Base-by-base conservation (phyloP, 2,113 vertebrate species). In the Ornithorhynchus anatinus region DNA sequence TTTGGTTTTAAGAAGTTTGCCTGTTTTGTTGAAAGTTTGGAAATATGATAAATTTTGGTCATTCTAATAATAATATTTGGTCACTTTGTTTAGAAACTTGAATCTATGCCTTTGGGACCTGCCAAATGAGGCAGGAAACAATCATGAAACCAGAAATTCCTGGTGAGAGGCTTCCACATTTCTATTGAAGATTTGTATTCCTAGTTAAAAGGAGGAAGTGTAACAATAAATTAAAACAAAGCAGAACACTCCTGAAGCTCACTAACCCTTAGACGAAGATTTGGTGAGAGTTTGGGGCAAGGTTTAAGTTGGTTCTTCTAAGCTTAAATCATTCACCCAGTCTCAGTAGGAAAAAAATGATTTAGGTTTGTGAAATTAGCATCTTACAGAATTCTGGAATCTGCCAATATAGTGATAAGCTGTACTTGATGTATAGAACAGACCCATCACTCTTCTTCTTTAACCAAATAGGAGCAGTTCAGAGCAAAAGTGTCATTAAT, bases 61-160 rank as follows among this genome's bases (percentile, higher is more conserved):
- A n/a, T n/a, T n/a, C n/a, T n/a, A 64, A 20, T 25, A 72, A 48
- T 69, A 32, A 75, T 36, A 66, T 27, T 51, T 43, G 63, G 22
- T 8, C 27, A 37, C 56, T 75, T 50, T 61, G 25, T 65, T 78
- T 38, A 54, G 14, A 37, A 75, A 69, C 80, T 72, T 39, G n/a
- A n/a, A n/a, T n/a, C n/a, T n/a, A 62, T 23, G 61, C 38, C 7
- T 8, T 38, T n/a, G 19, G 38, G 39, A 75, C 25, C 25, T 23
- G 12, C 44, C 22, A 47, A 47, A 27, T 16, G 65, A 43, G 29
- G 43, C 50, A 69, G 58, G 68, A 61, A 53, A 47, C n/a, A 47
- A 42, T 66, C 20, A 17, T 58, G 38, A 75, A 17, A 75, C 59
- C 52, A 61, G n/a, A n/a, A n/a, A n/a, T n/a, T n/a, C n/a, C n/a